Evolutionary conservation across 2,113 vertebrate genomes (phyloP).

Genomic region (Apodemus speciosus): DNA sequence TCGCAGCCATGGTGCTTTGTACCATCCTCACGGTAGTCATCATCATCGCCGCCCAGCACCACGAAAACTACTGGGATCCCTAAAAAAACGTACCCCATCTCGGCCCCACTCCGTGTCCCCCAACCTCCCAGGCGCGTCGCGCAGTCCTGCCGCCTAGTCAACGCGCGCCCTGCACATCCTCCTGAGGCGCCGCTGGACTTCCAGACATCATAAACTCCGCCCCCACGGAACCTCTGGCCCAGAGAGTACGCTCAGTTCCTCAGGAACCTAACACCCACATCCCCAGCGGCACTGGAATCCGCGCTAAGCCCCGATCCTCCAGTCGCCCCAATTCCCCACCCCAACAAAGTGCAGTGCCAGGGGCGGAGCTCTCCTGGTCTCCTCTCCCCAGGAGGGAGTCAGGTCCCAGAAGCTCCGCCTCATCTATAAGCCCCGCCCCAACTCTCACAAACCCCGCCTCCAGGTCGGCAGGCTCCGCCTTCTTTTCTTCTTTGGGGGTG

Average conservation of each 20-base stretch:
- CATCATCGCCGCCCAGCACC: constrained; percentile 96
- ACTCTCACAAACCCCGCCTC: constrained; percentile 46
- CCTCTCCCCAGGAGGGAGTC: rapidly evolving
- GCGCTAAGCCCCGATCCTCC: background rate
- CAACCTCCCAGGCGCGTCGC: constrained; percentile 13
- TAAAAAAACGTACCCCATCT: constrained; percentile 73
- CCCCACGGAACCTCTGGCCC: constrained; percentile 49
- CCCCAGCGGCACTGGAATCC: background rate
- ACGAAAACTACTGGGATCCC: constrained; percentile 95
- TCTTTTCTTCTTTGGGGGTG: background rate
- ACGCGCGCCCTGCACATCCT: background rate
- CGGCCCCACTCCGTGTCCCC: constrained; percentile 20
- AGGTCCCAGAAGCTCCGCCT: background rate
- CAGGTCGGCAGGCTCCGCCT: constrained; percentile 73
- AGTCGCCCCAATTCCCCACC: background rate
- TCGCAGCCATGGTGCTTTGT: constrained; percentile 95
- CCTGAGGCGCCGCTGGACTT: constrained; percentile 1
- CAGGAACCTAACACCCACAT: constrained; percentile 61
- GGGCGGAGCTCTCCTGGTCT: background rate
- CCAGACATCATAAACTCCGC: constrained; percentile 31
- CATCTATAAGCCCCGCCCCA: constrained; percentile 31
- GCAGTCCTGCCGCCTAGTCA: background rate
- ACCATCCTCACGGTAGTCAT: constrained; percentile 96
- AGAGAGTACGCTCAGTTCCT: constrained; percentile 60
- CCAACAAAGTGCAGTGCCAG: background rate